phyloP scores from a whole-genome alignment of 1,140 invertebrate genomes.

The Pomacea maculata region DNA sequence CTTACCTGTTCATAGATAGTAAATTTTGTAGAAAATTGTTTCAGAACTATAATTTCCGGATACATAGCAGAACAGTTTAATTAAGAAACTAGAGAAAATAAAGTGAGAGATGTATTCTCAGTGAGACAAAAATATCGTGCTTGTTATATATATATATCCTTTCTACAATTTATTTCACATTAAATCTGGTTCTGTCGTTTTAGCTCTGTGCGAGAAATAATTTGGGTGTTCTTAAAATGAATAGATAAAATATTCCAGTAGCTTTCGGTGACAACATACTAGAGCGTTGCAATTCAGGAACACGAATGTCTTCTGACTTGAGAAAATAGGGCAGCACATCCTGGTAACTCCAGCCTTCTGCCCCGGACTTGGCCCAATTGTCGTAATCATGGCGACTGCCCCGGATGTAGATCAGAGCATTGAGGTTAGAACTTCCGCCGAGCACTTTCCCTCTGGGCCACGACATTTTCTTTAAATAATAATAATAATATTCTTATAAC shows the following conservation, averaged over 20 bases:
- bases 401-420: constrained; percentile 62
- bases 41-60: background rate
- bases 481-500: no score
- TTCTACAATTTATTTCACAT: background rate
- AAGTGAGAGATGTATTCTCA: background rate
- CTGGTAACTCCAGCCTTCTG: constrained; percentile 88
- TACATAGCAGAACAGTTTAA: background rate
- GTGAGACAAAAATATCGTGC: background rate
- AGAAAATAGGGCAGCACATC: constrained; percentile 90
- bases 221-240: background rate
- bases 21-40: background rate
- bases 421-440: constrained; percentile 17
- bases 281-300: constrained; percentile 3
- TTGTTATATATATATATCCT: background rate
- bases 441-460: constrained; percentile 28
- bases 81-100: background rate
- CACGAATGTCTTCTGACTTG: constrained; percentile 71
- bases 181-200: background rate
- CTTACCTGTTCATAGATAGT: background rate
- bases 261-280: background rate
- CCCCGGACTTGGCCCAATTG: constrained; percentile 86
- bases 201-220: background rate
- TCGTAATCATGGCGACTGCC: constrained; percentile 93
- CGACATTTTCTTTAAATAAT: constrained; percentile 7
- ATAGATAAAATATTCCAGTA: background rate